These are phyloP conservation scores for Pelodytes ibericus DNA, from an alignment of 2,797 vertebrate species.

Conservation along the genomic window DNA sequence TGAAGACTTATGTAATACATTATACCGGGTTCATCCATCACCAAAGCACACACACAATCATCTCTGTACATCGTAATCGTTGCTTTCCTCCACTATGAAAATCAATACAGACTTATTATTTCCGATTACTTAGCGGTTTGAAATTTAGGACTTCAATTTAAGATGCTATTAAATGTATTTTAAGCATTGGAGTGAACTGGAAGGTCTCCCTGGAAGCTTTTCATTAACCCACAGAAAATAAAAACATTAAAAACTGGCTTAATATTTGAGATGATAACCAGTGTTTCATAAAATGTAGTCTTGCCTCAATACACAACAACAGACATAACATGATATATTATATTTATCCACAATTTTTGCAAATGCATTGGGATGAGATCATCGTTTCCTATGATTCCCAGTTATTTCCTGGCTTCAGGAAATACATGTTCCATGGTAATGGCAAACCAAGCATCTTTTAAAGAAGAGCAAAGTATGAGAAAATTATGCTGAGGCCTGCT, in stretches of 20 bases:
- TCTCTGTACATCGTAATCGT: slow-evolving; percentile 8
- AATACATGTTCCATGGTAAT: too few relatives aligned
- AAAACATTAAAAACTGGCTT: not conserved
- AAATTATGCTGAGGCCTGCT: too few relatives aligned
- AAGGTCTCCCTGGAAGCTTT: slow-evolving; percentile 12
- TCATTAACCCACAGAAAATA: slow-evolving; percentile 15
- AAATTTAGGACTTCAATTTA: slow-evolving; percentile 30
- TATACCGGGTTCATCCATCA: slow-evolving; percentile 8
- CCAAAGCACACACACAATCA: not conserved
- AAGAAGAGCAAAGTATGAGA: too few relatives aligned
- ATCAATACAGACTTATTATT: slow-evolving; percentile 48
- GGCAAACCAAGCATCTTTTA: too few relatives aligned
- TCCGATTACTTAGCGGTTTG: slow-evolving; percentile 50
- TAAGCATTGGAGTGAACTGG: slow-evolving; percentile 16
- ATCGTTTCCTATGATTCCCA: too few relatives aligned
- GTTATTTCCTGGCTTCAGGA: too few relatives aligned
- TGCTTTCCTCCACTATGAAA: slow-evolving; percentile 23
- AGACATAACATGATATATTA: too few relatives aligned
- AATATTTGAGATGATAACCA: too few relatives aligned
- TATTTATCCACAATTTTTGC: too few relatives aligned
- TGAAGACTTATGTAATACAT: not conserved
- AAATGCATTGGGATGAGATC: too few relatives aligned
- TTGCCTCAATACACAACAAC: too few relatives aligned
- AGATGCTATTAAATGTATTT: slow-evolving; percentile 50
- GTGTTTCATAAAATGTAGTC: too few relatives aligned